Evolutionary conservation across 2,797 vertebrate genomes (phyloP), one percentile per base, ranked within the genome.

Genomic region (Neostethus bicornis): DNA sequence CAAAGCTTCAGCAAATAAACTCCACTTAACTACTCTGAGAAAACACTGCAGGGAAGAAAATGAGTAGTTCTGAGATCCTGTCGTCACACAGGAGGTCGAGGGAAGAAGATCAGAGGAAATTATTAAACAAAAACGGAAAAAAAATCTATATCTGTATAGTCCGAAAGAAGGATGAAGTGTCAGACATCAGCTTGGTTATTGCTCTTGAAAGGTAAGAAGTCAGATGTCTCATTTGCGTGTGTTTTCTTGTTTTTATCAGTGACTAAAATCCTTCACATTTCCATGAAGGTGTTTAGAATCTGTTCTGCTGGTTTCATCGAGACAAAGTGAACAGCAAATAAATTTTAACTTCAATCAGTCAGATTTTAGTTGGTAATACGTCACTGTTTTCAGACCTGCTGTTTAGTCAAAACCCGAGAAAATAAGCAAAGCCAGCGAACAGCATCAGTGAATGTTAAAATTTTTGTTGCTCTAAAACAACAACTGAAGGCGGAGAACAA

Each of bases 191-290:
- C 63, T 62, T 46, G 23, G 51, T 24, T 42, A 37, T 21, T 19
- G 5, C 47, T 50, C 50, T 56, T 64, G 35, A 64, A 42, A 32
- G 80, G 84, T 86, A 77, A 83, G 81, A 70, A 7, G 10, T 37
- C 17, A 0, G 32, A 31, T 23, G 17, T 49, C 45, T 57, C 19
- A 34, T 10, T 21, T 25, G 51, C 23, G 8, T 21, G 4, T 31
- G 62, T 45, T 0, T 12, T 2, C 6, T 24, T 11, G 4, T 26
- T 34, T 23, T 21, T 53, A n/a, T 16, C 17, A 37, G 35, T 2
- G n/a, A n/a, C n/a, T n/a, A n/a, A n/a, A n/a, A n/a, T n/a, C n/a
- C n/a, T n/a, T n/a, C n/a, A n/a, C n/a, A n/a, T n/a, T n/a, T n/a
- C n/a, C n/a, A n/a, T n/a, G n/a, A n/a, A n/a, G n/a, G n/a, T n/a